These are phyloP conservation scores for Nothura maculosa DNA, from an alignment of 2,797 vertebrate species.

Conservation along the genomic window DNA sequence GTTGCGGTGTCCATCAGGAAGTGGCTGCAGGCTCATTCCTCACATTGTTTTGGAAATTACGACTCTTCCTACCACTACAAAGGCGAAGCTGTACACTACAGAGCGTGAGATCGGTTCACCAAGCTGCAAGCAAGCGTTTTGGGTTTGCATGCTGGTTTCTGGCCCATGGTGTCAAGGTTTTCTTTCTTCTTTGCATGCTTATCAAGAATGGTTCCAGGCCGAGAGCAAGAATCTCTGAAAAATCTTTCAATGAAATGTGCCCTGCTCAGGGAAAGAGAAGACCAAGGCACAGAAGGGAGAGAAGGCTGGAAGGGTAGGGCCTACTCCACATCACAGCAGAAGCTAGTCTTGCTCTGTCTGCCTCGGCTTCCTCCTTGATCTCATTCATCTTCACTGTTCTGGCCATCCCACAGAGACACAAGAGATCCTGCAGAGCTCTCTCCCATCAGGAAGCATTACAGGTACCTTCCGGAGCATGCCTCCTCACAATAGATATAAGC, in stretches of 20 bases:
- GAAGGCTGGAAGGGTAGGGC: neutral
- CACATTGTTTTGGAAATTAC: neutral
- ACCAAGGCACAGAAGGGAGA: neutral
- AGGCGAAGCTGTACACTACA: neutral
- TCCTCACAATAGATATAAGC: neutral
- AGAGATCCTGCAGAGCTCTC: neutral
- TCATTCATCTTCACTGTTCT: neutral
- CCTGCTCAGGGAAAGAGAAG: neutral
- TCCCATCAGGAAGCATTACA: neutral
- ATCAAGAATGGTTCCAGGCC: neutral
- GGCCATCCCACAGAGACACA: neutral
- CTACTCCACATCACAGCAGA: neutral
- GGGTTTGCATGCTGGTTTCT: neutral
- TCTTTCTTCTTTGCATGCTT: neutral
- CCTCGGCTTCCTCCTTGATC: neutral
- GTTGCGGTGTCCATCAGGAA: fast-evolving
- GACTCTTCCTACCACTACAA: neutral
- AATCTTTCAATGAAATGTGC: neutral
- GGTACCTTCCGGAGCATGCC: neutral
- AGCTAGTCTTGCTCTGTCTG: neutral
- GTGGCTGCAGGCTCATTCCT: neutral
- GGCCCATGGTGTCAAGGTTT: neutral
- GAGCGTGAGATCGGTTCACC: neutral
- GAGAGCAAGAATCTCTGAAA: neutral
- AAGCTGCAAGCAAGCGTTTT: neutral